Percentiles rank a stretch among this genome's conserved stretches.
Evolutionary conservation across 1,140 invertebrate species (phyloP).

Genomic region (Harpegnathos saltator): DNA sequence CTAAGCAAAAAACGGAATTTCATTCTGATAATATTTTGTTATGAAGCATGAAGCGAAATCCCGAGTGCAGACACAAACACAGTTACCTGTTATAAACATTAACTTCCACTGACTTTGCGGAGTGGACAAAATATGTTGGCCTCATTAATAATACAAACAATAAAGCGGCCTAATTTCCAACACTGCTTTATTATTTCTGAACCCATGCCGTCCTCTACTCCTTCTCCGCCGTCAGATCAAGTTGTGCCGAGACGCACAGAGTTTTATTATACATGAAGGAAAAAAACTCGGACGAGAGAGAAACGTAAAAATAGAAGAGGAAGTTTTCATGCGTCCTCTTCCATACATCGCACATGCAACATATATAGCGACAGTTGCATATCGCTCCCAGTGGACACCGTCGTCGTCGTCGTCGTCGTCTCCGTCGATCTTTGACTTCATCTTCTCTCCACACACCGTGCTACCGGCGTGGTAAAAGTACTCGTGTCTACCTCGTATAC

Average conservation of each 20-base stretch:
- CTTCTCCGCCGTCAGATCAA: neutral
- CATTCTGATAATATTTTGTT: slow-evolving; percentile 41
- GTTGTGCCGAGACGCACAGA: slow-evolving; percentile 8
- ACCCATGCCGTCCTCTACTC: neutral
- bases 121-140: neutral
- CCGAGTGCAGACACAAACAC: neutral
- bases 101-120: neutral
- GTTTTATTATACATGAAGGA: slow-evolving; percentile 26
- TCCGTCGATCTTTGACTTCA: slow-evolving; percentile 21
- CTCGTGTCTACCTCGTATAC: neutral
- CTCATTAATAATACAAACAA: slow-evolving; percentile 28
- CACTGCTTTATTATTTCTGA: slow-evolving; percentile 4
- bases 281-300: neutral
- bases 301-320: slow-evolving; percentile 24
- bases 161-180: slow-evolving; percentile 56
- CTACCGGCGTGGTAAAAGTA: neutral
- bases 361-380: neutral
- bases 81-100: neutral
- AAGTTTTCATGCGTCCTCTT: neutral
- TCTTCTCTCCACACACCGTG: neutral
- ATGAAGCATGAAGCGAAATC: neutral
- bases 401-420: too few species aligned
- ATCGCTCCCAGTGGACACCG: slow-evolving; percentile 17
- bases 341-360: neutral
- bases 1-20: neutral